Evolutionary conservation across 30 jellyfish, hydroid and myxozoan genomes (phyloP), one percentile per base, ranked within the genome.

Genomic region (Hydractinia echinata): DNA sequence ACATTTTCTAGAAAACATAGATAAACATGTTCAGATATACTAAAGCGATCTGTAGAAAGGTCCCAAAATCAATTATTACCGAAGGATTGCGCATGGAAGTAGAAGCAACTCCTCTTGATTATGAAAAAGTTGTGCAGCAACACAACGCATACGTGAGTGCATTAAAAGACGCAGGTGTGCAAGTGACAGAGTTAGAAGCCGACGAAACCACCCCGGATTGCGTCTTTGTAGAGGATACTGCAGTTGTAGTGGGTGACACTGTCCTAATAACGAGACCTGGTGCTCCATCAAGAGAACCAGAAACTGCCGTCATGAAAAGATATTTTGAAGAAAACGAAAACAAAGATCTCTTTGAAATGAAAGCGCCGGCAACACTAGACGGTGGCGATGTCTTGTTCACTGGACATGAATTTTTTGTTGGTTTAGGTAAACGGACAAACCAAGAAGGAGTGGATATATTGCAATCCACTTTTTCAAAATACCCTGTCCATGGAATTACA

Each of bases 311-410:
- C 49, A 61, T 77, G 1, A 77, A 77, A 77, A 49, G 50, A 10
- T 77, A 9, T 30, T 9, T 20, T 30, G 19, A 70, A 15, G 81
- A 77, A 19, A 81, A 72, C 6, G 84, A 66, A 21, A 84, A 72
- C 53, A 7, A 66, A 10, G 64, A 82, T 39, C 70, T 79, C 16
- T 53, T n/a, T 69, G 83, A 55, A 48, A 92, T 92, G 96, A 76
- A 74, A 67, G 84, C 56, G 30, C 96, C 98, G 4, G 98, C 96
- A 6, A 71, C 72, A 39, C 56, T 87, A 72, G 98, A 92, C 69
- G 98, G 98, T 4, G 98, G 98, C 19, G 98, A 92, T 56, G 98
- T 92, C 6, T 77, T 92, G 62, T 92, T 92, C 67, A 92, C 98
- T 3, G 98, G 98, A 18, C 66, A 67, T 21, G 98, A 92, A 67